Percentiles rank a stretch among this genome's conserved stretches.
phyloP scores from a whole-genome alignment of 2,113 vertebrate genomes.

The Psephotus haematonotus region DNA sequence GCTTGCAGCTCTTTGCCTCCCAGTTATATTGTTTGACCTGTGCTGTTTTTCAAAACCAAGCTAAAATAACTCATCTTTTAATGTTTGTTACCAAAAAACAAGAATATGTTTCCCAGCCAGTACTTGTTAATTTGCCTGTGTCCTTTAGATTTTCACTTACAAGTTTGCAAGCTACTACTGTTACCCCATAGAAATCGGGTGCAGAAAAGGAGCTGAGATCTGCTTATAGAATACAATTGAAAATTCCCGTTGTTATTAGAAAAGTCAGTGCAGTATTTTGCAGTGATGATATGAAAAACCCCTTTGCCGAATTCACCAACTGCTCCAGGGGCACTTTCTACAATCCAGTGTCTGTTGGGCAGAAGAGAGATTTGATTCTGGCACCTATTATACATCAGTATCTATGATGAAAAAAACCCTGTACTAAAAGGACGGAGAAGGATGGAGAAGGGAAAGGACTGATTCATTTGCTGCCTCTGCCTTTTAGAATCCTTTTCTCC shows the following conservation, averaged over 20 bases:
- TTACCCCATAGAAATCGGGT: background rate
- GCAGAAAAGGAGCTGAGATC: background rate
- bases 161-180: background rate
- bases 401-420: background rate
- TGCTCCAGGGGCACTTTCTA: background rate
- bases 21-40: background rate
- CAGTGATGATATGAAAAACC: background rate
- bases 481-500: slow-evolving; percentile 1
- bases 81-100: background rate
- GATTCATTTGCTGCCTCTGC: background rate
- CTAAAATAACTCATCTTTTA: slow-evolving; percentile 17
- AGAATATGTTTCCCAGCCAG: background rate
- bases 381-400: background rate
- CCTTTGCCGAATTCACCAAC: background rate
- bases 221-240: background rate
- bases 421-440: background rate
- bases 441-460: background rate
- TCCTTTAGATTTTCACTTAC: background rate
- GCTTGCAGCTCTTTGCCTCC: background rate
- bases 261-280: background rate
- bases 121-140: background rate
- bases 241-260: background rate
- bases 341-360: background rate
- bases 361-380: slow-evolving; percentile 4
- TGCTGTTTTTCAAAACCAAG: background rate